Base-by-base conservation (phyloP, 2,797 vertebrate species). In the Tolypeutes matacus region DNA sequence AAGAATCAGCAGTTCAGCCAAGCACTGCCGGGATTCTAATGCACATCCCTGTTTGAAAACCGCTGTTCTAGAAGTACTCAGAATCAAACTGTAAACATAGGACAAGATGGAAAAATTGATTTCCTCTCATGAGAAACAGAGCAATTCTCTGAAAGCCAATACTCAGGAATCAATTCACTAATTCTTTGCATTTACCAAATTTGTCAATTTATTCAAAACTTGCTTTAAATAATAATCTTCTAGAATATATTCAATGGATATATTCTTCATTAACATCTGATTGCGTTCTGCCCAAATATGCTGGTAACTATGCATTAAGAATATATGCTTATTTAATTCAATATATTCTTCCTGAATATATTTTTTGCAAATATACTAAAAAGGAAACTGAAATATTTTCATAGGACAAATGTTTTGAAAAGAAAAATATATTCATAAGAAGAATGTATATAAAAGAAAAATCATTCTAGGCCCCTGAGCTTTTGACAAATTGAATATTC, bases 351-450 rank as follows among this genome's bases (percentile, higher is more conserved):
- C 17, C 69, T 51, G 42, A 86, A 75, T 70, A 64, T 60, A 58
- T 86, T 82, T 70, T 42, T 70, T 81, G 9, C 9, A 82, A 42
- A 87, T 53, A 77, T 23, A 18, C 56, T 93, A 7, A 62, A 77
- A 91, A 89, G 69, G 64, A 94, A 78, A 86, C 89, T 78, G 27
- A 89, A 95, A 39, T 77, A 90, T 95, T 91, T 97, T 85, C 62
- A 81, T 58, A 88, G 42, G 90, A 58, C 42, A 67, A 91, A 34
- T 18, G 80, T 56, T 73, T 67, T 88, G 69, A 23, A 84, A 76
- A 89, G 88, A 89, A 91, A 91, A 84, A 82, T 64, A 51, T 62
- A 42, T 86, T 34, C 34, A 13, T 46, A 75, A 73, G 62, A 85
- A 86, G 49, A 84, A 69, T 85, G 14, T 76, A 81, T 72, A 70